Conservation (phyloP, 23 tunicate genomes). For the Halocynthia aurantium region DNA sequence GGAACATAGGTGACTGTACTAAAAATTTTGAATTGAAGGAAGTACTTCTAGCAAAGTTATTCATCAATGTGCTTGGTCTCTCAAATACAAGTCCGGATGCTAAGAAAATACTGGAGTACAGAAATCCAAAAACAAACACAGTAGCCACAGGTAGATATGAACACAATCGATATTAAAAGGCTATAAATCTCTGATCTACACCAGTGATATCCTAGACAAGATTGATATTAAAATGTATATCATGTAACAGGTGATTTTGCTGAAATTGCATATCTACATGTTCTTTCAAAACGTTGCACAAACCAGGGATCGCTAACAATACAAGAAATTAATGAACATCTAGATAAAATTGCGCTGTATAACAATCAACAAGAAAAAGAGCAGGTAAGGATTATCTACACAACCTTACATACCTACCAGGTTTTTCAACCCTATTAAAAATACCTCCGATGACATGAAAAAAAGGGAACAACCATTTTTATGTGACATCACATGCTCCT, state of each 20-base stretch:
- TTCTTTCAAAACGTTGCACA: slow-evolving; percentile 76
- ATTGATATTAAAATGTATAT: too few relatives aligned
- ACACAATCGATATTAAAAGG: neutral
- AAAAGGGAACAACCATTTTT: neutral
- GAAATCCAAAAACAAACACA: slow-evolving; percentile 54
- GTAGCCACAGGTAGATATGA: slow-evolving; percentile 31
- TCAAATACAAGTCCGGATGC: slow-evolving; percentile 70
- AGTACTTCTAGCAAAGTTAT: slow-evolving; percentile 62
- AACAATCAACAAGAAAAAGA: slow-evolving; percentile 53
- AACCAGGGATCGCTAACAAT: slow-evolving; percentile 43
- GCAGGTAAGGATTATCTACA: slow-evolving; percentile 21
- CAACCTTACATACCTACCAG: too few relatives aligned
- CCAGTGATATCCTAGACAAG: too few relatives aligned
- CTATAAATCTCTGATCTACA: too few relatives aligned
- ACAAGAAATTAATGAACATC: slow-evolving; percentile 35
- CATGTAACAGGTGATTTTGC: slow-evolving; percentile 69
- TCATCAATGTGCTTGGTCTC: slow-evolving; percentile 52
- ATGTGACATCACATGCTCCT: too few relatives aligned
- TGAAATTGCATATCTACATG: slow-evolving; percentile 62
- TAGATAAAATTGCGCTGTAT: slow-evolving; percentile 51
- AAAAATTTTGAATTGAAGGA: slow-evolving; percentile 31
- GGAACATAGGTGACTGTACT: neutral
- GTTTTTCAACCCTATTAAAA: too few relatives aligned
- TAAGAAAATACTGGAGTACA: slow-evolving; percentile 49
- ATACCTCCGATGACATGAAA: too few relatives aligned